Evolutionary conservation across 2,113 vertebrate species (phyloP).

Genomic region (Tachuris rubrigastra): DNA sequence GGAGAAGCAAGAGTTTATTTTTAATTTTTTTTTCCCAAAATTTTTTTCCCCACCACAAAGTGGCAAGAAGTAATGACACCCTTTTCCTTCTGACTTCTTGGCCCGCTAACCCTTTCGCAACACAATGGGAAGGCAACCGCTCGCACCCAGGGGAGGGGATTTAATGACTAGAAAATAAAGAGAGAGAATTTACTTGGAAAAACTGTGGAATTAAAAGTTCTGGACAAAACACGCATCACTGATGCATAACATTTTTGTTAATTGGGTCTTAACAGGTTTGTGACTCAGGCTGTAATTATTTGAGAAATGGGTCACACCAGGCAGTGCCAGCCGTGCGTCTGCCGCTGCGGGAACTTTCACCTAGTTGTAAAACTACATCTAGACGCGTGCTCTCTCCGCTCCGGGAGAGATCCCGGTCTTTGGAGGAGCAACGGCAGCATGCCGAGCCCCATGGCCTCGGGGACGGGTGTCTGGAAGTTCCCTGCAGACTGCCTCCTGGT

Average conservation of each 20-base stretch:
- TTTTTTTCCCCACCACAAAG: not conserved
- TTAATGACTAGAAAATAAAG: slow-evolving; percentile 80
- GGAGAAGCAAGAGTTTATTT: not conserved
- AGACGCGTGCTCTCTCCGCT: not conserved
- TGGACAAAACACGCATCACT: slow-evolving; percentile 77
- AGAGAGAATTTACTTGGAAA: slow-evolving; percentile 78
- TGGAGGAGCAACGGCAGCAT: not conserved
- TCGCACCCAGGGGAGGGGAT: slow-evolving; percentile 76
- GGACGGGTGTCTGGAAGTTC: not conserved
- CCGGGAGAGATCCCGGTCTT: not conserved
- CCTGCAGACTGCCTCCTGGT: not conserved
- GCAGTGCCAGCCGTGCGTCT: slow-evolving; percentile 54
- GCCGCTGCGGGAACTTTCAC: slow-evolving; percentile 48
- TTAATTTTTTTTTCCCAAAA: not conserved
- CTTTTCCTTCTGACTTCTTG: slow-evolving; percentile 59
- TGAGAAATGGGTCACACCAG: slow-evolving; percentile 75
- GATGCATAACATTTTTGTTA: slow-evolving; percentile 81
- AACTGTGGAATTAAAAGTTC: slow-evolving; percentile 77
- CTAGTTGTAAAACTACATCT: slow-evolving; percentile 54
- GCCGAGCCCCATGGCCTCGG: not conserved
- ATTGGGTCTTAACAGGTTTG: slow-evolving; percentile 83
- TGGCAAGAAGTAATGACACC: slow-evolving; percentile 33
- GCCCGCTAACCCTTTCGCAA: slow-evolving; percentile 69
- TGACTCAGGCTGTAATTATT: slow-evolving; percentile 74
- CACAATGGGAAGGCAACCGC: slow-evolving; percentile 67